phyloP scores from a whole-genome alignment of 2,888 invertebrate genomes.

The Schrankia costaestrigalis region DNA sequence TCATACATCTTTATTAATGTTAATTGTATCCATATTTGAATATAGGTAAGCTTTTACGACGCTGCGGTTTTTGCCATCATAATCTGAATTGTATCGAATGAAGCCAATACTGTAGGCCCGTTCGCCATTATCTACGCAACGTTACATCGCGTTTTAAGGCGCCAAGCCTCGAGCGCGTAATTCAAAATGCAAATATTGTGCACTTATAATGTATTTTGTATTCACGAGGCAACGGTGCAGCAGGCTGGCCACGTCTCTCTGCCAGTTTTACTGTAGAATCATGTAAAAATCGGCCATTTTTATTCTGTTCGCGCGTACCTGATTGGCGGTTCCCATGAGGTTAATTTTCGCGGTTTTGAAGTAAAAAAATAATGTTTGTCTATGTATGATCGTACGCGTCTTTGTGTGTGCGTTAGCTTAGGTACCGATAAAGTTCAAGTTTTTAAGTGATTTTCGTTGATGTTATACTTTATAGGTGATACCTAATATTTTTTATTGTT shows the following conservation, averaged over 20 bases:
- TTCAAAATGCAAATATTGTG: conserved; percentile 78
- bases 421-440: too few species aligned
- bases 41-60: conserved; percentile 1
- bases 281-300: conserved; percentile 76
- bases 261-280: conserved; percentile 74
- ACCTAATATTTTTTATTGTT: too few species aligned
- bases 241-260: conserved; percentile 62
- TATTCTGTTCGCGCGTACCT: conserved; percentile 68
- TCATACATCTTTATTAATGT: not conserved
- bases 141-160: conserved; percentile 37
- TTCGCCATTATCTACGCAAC: conserved; percentile 19
- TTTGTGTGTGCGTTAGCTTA: not conserved
- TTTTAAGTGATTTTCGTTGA: too few species aligned
- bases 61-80: conserved; percentile 16
- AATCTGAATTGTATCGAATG: conserved; percentile 20
- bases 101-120: conserved; percentile 21
- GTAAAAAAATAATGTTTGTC: conserved; percentile 53
- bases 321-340: conserved; percentile 77
- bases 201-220: conserved; percentile 76
- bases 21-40: not conserved
- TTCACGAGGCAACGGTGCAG: conserved; percentile 63
- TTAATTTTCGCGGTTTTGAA: conserved; percentile 73
- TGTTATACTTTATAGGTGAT: too few species aligned
- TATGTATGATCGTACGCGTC: conserved; percentile 25
- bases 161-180: conserved; percentile 66